Evolutionary conservation across 2,797 vertebrate genomes (phyloP), one percentile per base, ranked within the genome.

Genomic region (Synanceia verrucosa): DNA sequence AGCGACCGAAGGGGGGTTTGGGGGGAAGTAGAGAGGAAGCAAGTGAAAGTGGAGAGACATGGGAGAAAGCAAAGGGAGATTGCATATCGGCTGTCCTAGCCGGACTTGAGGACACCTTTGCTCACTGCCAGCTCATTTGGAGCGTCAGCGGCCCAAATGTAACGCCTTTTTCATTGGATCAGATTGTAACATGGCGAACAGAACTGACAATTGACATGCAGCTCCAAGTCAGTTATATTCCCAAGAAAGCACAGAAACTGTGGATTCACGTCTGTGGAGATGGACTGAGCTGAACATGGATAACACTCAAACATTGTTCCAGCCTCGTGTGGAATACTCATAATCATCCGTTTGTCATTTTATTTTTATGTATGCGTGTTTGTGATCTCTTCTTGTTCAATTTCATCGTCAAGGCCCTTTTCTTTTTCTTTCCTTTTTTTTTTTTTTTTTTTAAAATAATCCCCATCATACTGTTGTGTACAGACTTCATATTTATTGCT

Each of bases 401-500:
- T 59, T 81, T 74, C 71, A 67, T 68, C 2, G 65, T 74, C 64
- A 7, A 43, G 37, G 82, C 47, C 79, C 73, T 60, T 34, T 41
- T 44, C 11, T 43, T 56, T 65, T 68, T 75, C 79, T 65, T 76
- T 70, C n/a, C n/a, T n/a, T n/a, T n/a, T n/a, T n/a, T 53, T 58
- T 19, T 28, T 69, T 63, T 56, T 65, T 68, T 75, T 81, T 65
- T 76, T 70, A 37, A 70, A 81, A 74, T 91, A 89, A 85, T 85
- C 86, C 48, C 82, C 85, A 85, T 90, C 78, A 82, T 76, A 88
- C 86, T 87, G 88, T 91, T 50, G 60, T 90, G 89, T 92, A 88
- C 61, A 66, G 84, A 90, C 86, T 79, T 81, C 86, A 91, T 94
- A 94, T 94, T 94, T 93, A 94, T 94, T 95, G 93, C 85, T 91